Evolutionary conservation across 2,113 vertebrate genomes (phyloP), one percentile per base, ranked within the genome.

Genomic region (Phaethornis superciliosus): DNA sequence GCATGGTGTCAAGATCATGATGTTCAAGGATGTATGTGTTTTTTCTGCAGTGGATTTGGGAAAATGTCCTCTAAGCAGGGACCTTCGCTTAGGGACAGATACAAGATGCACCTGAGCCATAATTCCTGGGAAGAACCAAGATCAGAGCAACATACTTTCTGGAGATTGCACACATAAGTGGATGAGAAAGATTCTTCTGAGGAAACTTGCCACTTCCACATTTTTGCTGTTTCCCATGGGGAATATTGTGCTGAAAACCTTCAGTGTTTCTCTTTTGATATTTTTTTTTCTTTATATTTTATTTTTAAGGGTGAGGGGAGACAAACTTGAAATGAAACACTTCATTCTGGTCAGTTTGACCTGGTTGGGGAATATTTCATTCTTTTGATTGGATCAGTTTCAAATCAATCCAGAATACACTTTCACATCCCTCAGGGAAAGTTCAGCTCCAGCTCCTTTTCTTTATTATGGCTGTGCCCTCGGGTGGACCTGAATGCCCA

Each of bases 311-410:
- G 44, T 7, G 22, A 52, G 46, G 72, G 33, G 24, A 88, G 85
- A 55, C 4, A 2, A 80, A 90, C 55, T 79, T 76, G 88, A 96
- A 96, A 96, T 96, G 95, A 96, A 96, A 95, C 96, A 96, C 93
- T 93, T 96, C 93, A 96, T 96, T 94, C 91, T 94, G 88, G 93
- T 91, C 90, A 94, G 92, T 94, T 90, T 80, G 76, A 91, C 90
- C 82, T 27, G 71, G 63, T 22, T 1, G 3, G 63, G 51, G 79
- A 94, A 42, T 63, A 51, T 80, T 94, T 93, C 59, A 27, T 83
- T 82, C 79, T 77, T 91, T 83, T 85, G 90, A 96, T n/a, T 95
- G 92, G 85, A 74, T 37, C 80, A n/a, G 51, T 74, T 96, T 96
- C 92, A 93, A 95, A 93, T 91, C 33, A 80, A n/a, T 89, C 62